Evolutionary conservation across 2,888 invertebrate species (phyloP).

Genomic region (Xestoiulus laeticollis): DNA sequence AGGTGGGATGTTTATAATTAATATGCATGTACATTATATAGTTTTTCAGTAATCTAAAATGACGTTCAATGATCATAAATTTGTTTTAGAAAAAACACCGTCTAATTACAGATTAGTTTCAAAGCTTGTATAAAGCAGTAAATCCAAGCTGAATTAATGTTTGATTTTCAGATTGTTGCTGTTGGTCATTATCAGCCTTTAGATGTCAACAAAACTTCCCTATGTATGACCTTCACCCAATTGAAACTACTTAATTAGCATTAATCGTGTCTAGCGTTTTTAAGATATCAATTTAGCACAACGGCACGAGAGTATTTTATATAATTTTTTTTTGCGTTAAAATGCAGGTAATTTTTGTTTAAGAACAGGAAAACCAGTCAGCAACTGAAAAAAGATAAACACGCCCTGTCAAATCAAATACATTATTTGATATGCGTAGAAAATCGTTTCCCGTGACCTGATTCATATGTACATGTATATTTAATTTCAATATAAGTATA

Average conservation of each 20-base stretch:
- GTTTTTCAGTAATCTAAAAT: background rate
- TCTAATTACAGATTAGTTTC: background rate
- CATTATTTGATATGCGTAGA: background rate
- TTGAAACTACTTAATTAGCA: background rate
- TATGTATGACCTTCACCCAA: background rate
- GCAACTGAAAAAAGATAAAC: background rate
- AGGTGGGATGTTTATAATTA: background rate
- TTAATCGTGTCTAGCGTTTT: background rate
- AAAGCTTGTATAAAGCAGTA: background rate
- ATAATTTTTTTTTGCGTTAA: background rate
- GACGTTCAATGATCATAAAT: too few relatives aligned
- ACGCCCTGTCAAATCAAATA: conserved; percentile 3
- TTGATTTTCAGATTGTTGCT: background rate
- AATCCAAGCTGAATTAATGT: background rate
- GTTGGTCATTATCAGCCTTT: background rate
- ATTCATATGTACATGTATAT: background rate
- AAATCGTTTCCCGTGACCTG: background rate
- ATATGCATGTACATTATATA: too few relatives aligned
- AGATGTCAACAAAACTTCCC: background rate
- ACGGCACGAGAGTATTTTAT: background rate
- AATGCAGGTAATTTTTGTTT: background rate
- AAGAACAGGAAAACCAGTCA: background rate
- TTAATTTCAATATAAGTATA: background rate
- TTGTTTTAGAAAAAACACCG: background rate
- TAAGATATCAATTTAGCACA: background rate